These are phyloP conservation scores for Vulpes lagopus DNA, from an alignment of 2,113 vertebrate genomes.

Conservation along the genomic window DNA sequence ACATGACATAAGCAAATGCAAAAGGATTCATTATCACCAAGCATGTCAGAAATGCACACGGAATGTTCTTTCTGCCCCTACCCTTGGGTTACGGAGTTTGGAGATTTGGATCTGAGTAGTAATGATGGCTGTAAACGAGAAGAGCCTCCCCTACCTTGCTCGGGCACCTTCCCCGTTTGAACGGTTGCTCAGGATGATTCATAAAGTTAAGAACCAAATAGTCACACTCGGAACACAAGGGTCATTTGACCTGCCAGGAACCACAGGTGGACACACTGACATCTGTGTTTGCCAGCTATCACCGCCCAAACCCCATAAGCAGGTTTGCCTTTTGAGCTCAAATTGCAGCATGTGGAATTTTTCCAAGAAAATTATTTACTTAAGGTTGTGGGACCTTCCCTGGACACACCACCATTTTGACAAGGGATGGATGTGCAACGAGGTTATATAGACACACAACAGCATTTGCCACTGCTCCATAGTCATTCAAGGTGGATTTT, in stretches of 20 bases:
- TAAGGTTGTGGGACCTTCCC: neutral
- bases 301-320: neutral
- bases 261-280: neutral
- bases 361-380: neutral
- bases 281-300: neutral
- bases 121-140: neutral
- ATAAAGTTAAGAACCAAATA: neutral
- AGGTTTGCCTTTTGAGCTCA: neutral
- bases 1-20: conserved; percentile 53
- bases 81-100: neutral
- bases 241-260: neutral
- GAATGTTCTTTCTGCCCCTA: neutral
- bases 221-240: too few relatives aligned
- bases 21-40: conserved; percentile 71
- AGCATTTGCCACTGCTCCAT: accelerated
- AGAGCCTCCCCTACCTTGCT: accelerated
- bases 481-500: neutral
- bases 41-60: neutral
- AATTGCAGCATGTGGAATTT: neutral
- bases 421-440: neutral
- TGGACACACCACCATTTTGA: neutral
- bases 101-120: neutral
- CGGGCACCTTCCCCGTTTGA: neutral
- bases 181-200: accelerated
- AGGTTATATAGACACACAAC: neutral